These are phyloP conservation scores for Agrotis exclamationis DNA, from an alignment of 2,888 invertebrate genomes.

Conservation along the genomic window DNA sequence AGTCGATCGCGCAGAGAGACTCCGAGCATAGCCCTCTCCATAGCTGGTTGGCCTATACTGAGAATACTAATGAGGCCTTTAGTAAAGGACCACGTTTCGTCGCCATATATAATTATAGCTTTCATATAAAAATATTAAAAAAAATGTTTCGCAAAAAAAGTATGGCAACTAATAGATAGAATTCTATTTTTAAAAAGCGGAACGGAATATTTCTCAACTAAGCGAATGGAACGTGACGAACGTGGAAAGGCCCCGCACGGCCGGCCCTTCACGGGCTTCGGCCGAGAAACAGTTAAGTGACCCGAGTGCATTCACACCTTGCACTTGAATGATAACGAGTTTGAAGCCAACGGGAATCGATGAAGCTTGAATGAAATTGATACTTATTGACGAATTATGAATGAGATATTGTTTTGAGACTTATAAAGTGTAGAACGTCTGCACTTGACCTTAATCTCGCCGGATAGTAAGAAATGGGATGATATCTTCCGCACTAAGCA, in stretches of 20 bases:
- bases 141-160: neutral
- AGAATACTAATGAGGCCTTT: too few relatives aligned
- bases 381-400: neutral
- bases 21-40: too few relatives aligned
- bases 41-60: too few relatives aligned
- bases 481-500: neutral
- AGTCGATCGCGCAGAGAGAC: too few relatives aligned
- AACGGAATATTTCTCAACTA: slow-evolving; percentile 28
- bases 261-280: slow-evolving; percentile 52
- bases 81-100: too few relatives aligned
- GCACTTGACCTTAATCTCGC: neutral
- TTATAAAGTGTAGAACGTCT: neutral
- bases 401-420: neutral
- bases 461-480: neutral
- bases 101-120: too few relatives aligned
- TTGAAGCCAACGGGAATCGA: slow-evolving; percentile 10
- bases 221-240: slow-evolving; percentile 26
- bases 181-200: slow-evolving; percentile 22
- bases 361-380: neutral
- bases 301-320: slow-evolving; percentile 62
- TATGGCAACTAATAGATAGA: neutral
- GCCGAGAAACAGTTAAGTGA: slow-evolving; percentile 63
- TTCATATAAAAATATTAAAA: neutral
- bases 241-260: slow-evolving; percentile 40
- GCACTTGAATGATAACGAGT: slow-evolving; percentile 40